Percentiles rank a stretch among this genome's conserved stretches.
Evolutionary conservation across 2,113 vertebrate species (phyloP).

Genomic region (Leiothrix lutea): DNA sequence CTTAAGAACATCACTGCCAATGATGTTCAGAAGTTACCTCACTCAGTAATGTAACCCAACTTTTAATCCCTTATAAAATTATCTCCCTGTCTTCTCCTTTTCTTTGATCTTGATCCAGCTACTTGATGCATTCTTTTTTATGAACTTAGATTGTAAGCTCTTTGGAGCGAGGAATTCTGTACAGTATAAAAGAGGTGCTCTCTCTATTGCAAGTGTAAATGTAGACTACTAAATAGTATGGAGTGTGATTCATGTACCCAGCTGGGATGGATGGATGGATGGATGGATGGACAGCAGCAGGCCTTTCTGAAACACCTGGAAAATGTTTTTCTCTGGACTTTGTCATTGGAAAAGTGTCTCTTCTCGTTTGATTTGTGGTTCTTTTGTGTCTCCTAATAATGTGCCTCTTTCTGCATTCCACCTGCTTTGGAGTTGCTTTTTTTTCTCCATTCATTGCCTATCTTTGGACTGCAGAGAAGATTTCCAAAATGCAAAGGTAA

Average conservation of each 20-base stretch:
- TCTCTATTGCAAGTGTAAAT: neutral
- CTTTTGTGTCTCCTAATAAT: neutral
- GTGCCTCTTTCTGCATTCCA: neutral
- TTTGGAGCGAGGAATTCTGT: neutral
- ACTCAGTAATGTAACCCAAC: neutral
- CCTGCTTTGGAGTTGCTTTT: slow-evolving; percentile 2
- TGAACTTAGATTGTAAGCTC: slow-evolving; percentile 46
- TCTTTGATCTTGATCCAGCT: neutral
- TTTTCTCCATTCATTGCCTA: neutral
- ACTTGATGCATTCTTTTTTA: neutral
- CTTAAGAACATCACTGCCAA: slow-evolving; percentile 2
- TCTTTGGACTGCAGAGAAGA: neutral
- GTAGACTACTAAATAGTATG: neutral
- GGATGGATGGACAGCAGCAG: neutral
- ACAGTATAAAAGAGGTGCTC: neutral
- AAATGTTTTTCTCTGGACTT: neutral
- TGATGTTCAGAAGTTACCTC: slow-evolving; percentile 36
- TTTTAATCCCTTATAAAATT: neutral
- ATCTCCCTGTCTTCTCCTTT: neutral
- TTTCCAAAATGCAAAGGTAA: slow-evolving; percentile 5
- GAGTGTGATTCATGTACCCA: neutral
- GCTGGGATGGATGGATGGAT: neutral
- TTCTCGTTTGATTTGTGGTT: rapidly evolving
- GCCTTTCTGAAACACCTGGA: neutral
- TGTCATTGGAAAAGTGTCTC: neutral